Conservation (phyloP, 2,888 invertebrate genomes). For the Digitonthophagus gazella region DNA sequence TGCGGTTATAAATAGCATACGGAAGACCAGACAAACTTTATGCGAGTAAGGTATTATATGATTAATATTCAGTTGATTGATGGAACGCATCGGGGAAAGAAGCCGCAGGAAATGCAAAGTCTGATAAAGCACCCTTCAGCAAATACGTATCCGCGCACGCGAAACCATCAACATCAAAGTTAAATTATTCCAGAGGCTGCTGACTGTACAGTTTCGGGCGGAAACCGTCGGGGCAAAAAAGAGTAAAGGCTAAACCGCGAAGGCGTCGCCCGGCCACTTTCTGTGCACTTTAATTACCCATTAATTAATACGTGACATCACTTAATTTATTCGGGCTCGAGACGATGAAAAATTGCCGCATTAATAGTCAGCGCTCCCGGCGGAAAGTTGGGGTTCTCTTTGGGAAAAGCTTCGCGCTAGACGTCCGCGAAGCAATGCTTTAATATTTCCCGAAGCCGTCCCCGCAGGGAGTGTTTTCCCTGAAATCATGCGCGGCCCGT, state of each 20-base stretch:
- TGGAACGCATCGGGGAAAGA: not conserved
- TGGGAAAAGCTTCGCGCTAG: not conserved
- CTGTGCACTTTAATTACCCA: conserved; percentile 9
- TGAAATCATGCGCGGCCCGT: conserved; percentile 11
- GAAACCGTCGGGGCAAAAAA: not conserved
- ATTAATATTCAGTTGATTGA: not conserved
- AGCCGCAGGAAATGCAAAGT: not conserved
- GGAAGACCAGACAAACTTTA: not conserved
- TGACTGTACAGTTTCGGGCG: not conserved
- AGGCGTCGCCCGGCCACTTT: conserved; percentile 1
- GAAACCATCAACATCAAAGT: not conserved
- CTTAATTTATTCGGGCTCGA: conserved; percentile 8
- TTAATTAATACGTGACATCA: conserved; percentile 14
- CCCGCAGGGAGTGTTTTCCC: conserved; percentile 5
- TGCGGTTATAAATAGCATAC: not conserved
- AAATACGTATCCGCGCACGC: not conserved
- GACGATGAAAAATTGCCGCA: conserved; percentile 11
- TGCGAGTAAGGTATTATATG: not conserved
- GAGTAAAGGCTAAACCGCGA: not conserved
- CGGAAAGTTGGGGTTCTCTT: conserved; percentile 1
- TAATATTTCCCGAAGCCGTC: conserved; percentile 8
- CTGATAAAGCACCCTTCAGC: not conserved
- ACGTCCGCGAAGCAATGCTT: not conserved
- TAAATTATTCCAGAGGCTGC: not conserved
- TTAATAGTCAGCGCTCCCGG: not conserved